Base-by-base conservation (phyloP, 2,113 vertebrate genomes). In the Hemicordylus capensis region DNA sequence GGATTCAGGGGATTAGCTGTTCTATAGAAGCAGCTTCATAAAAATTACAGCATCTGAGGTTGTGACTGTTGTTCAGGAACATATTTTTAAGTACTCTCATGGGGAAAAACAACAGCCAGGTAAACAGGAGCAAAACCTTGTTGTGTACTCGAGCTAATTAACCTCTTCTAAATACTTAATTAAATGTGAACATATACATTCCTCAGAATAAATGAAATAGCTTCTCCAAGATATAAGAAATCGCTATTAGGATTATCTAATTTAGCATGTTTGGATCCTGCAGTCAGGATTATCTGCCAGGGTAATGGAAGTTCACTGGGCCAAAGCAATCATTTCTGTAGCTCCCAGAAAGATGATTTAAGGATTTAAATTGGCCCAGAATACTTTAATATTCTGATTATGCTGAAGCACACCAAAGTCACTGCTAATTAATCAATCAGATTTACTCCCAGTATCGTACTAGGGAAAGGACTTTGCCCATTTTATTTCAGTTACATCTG, bases 401-500 rank as follows among this genome's bases (percentile, higher is more conserved):
- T 69, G 82, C 86, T 90, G 85, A 90, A 91, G 83, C 56, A 89
- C 90, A 93, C 89, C 89, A 89, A 92, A 85, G 54, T 89, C 82
- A 79, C 84, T 77, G 88, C 76, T 87, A 83, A 87, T 78, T 78
- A 83, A 87, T 87, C 64, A 69, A n/a, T 28, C 37, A 78, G 66
- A 64, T 76, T 87, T 66, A 83, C 64, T 72, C 34, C 31, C 51
- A 26, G 56, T 66, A 82, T 70, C 59, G 61, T 59, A 86, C 8
- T 2, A 85, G 11, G 70, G 74, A n/a, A 19, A 28, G 17, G 81
- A 80, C 85, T 20, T 56, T 67, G 84, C 82, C 39, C 1, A 77
- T 19, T 80, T 0, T 31, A 76, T 87, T 46, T 72, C 34, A 2
- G 0, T 44, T 19, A 44, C 31, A 24, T 34, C 42, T 80, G 34